A percentile compares a stretch with the other conserved stretches of the same genome.
Conservation (phyloP, 2,113 vertebrate genomes). For the Prietella phreatophila region DNA sequence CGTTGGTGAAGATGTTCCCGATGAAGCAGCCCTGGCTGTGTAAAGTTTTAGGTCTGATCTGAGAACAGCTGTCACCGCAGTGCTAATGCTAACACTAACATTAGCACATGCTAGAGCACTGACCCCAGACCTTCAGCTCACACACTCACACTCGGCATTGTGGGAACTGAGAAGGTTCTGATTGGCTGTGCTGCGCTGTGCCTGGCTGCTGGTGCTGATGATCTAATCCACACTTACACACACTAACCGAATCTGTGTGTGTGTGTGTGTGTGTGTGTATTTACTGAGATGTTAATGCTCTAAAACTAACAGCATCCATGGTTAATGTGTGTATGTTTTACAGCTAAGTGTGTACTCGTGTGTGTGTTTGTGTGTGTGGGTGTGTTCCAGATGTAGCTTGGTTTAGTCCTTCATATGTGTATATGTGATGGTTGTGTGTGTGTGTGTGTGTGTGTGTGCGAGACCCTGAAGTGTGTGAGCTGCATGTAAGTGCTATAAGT, state of each 20-base stretch:
- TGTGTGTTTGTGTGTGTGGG: slow-evolving; percentile 1
- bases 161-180: background rate
- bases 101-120: background rate
- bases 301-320: background rate
- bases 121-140: slow-evolving; percentile 1
- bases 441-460: background rate
- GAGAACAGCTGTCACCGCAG: slow-evolving; percentile 3
- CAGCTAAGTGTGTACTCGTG: background rate
- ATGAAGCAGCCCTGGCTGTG: slow-evolving; percentile 80
- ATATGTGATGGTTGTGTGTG: background rate
- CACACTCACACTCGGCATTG: background rate
- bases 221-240: slow-evolving; percentile 7
- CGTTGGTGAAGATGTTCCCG: slow-evolving; percentile 73
- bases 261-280: background rate
- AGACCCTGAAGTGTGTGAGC: background rate
- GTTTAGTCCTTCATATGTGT: background rate
- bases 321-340: background rate
- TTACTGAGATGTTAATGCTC: background rate
- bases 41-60: slow-evolving; percentile 74
- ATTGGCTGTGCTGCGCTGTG: background rate
- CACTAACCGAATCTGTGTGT: background rate
- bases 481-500: background rate
- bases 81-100: slow-evolving; percentile 4
- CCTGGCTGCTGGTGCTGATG: background rate
- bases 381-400: background rate